phyloP scores from a whole-genome alignment of 2,797 vertebrate species.

The Crocidura indochinensis region DNA sequence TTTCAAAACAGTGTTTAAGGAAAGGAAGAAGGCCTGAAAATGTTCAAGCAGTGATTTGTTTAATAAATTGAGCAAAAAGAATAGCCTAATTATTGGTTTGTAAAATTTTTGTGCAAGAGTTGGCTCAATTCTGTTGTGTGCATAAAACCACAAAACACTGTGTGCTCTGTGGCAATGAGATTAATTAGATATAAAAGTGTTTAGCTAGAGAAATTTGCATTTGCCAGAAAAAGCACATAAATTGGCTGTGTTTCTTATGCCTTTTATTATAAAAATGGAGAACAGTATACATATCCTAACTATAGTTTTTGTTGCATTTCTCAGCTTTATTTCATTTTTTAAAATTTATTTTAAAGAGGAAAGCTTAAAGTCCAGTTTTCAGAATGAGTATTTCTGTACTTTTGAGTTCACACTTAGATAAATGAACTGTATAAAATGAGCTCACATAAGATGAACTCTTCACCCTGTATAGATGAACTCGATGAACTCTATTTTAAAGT shows the following conservation, averaged over 20 bases:
- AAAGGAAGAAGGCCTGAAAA: constrained; percentile 79
- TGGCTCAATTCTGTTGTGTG: constrained; percentile 37
- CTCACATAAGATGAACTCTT: neutral
- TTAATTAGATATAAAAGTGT: neutral
- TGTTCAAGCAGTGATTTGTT: constrained; percentile 72
- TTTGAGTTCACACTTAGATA: constrained; percentile 52
- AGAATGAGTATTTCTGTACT: constrained; percentile 14
- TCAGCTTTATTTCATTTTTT: constrained; percentile 41
- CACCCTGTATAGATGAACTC: neutral
- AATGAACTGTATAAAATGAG: neutral
- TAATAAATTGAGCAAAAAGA: constrained; percentile 58
- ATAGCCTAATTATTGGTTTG: constrained; percentile 66
- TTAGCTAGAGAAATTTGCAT: constrained; percentile 45
- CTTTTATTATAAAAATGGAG: constrained; percentile 47
- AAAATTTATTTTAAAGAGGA: neutral
- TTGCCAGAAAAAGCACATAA: constrained; percentile 34
- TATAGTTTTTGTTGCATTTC: constrained; percentile 39
- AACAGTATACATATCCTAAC: constrained; percentile 39
- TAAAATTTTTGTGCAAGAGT: constrained; percentile 64
- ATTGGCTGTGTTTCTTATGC: constrained; percentile 37
- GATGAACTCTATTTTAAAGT: constrained; percentile 54
- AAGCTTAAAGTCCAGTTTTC: constrained; percentile 58
- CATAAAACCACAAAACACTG: neutral
- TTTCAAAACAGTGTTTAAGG: constrained; percentile 81
- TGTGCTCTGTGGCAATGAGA: neutral